Percentiles rank a stretch among this genome's conserved stretches.
These are phyloP conservation scores for Troglohyphantes excavatus DNA, from an alignment of 2,888 invertebrate species.

Conservation along the genomic window DNA sequence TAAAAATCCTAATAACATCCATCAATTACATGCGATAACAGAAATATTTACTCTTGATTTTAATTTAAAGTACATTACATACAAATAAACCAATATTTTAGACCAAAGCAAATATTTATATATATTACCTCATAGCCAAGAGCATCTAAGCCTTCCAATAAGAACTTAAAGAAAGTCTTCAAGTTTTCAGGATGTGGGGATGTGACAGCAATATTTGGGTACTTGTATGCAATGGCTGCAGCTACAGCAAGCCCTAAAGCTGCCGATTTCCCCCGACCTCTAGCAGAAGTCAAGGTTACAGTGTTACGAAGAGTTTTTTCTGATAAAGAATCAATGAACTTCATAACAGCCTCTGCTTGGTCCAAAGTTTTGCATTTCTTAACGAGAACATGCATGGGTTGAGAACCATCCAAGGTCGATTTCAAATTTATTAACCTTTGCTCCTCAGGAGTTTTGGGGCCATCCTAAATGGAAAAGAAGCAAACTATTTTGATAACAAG, in stretches of 20 bases:
- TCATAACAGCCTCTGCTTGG: constrained; percentile 94
- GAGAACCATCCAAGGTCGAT: constrained; percentile 92
- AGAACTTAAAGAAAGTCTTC: constrained; percentile 97
- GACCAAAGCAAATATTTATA: too few relatives aligned
- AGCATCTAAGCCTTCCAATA: constrained; percentile 96
- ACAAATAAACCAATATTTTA: too few relatives aligned
- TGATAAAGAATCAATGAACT: constrained; percentile 96
- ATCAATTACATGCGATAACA: too few relatives aligned
- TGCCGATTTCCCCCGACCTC: constrained; percentile 99
- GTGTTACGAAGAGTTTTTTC: constrained; percentile 94
- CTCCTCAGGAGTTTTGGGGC: constrained; percentile 69
- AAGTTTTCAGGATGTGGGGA: constrained; percentile 99
- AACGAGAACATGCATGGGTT: constrained; percentile 94
- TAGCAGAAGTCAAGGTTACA: constrained; percentile 96
- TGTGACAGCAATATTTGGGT: constrained; percentile 97
- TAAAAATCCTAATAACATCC: too few relatives aligned
- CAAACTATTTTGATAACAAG: background rate
- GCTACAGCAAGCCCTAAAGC: constrained; percentile 95
- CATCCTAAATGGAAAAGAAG: constrained; percentile 77
- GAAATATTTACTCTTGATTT: too few relatives aligned
- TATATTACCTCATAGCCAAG: constrained; percentile 87
- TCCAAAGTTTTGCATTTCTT: constrained; percentile 95
- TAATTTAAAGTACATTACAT: too few relatives aligned
- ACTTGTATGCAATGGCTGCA: constrained; percentile 87
- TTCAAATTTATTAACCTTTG: constrained; percentile 85